These are phyloP conservation scores for Harmothoe impar DNA, from an alignment of 2,888 invertebrate species.

Conservation along the genomic window DNA sequence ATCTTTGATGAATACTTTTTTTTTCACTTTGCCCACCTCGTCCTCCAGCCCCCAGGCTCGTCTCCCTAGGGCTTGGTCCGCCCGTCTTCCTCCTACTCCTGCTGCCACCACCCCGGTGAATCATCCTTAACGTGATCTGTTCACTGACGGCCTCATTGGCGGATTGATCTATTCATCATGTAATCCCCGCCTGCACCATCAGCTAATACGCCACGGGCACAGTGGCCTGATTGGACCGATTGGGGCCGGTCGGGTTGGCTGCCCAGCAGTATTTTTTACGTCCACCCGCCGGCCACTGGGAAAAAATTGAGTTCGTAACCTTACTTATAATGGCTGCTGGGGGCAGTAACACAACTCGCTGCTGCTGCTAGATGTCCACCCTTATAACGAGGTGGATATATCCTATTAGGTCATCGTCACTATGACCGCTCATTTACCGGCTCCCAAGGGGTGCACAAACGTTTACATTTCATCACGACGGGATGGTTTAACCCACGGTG, in stretches of 20 bases:
- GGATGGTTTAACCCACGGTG: too few species aligned
- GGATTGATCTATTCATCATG: slow-evolving; percentile 48
- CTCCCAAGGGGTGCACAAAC: too few species aligned
- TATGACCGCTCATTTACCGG: too few species aligned
- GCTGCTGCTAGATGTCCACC: not conserved
- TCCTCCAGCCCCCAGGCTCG: not conserved
- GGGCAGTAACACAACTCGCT: not conserved
- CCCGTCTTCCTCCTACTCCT: not conserved
- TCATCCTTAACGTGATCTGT: slow-evolving; percentile 37
- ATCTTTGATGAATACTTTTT: not conserved
- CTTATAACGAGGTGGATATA: too few species aligned
- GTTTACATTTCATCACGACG: too few species aligned
- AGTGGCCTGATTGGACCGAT: not conserved
- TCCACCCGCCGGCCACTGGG: not conserved
- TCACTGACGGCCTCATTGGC: not conserved
- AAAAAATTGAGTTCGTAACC: slow-evolving; percentile 22
- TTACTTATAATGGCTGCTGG: not conserved
- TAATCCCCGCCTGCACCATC: not conserved
- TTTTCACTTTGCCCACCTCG: not conserved
- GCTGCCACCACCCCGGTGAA: slow-evolving; percentile 2
- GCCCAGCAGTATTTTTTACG: not conserved
- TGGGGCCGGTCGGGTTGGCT: not conserved
- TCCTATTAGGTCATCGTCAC: too few species aligned
- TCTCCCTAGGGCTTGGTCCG: not conserved
- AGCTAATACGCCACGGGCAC: slow-evolving; percentile 1